Evolutionary conservation across 2,888 invertebrate genomes (phyloP).

Genomic region (Muschampia plurimacula): DNA sequence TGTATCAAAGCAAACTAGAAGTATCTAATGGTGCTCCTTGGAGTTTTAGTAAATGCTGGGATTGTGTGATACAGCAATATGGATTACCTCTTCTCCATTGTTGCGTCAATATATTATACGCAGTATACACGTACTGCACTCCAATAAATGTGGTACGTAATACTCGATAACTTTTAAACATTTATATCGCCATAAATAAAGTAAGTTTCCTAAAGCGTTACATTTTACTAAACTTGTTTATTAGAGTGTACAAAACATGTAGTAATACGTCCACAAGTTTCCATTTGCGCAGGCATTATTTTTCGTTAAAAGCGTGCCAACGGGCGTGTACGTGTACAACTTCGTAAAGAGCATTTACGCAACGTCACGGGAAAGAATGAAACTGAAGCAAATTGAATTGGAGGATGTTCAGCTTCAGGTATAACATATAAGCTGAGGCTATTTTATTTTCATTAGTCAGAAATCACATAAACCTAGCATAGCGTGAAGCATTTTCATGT

Average conservation of each 20-base stretch:
- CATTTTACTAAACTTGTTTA: background rate
- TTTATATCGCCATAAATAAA: background rate
- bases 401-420: constrained; percentile 76
- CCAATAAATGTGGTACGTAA: constrained; percentile 63
- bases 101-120: constrained; percentile 56
- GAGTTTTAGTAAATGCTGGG: constrained; percentile 51
- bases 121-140: constrained; percentile 60
- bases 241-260: background rate
- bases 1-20: constrained; percentile 39
- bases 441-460: background rate
- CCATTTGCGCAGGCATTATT: constrained; percentile 58
- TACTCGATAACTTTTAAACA: background rate
- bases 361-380: constrained; percentile 62
- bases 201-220: background rate
- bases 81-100: constrained; percentile 57
- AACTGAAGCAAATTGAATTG: constrained; percentile 62
- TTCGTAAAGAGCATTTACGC: constrained; percentile 61
- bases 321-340: constrained; percentile 64
- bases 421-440: background rate
- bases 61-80: constrained; percentile 56
- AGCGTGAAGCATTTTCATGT: background rate
- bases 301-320: constrained; percentile 67
- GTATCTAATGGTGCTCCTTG: constrained; percentile 49
- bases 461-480: background rate
- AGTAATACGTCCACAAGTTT: background rate